phyloP scores from a whole-genome alignment of 92 coral and sea anemone genomes.

The Muricea muricata region DNA sequence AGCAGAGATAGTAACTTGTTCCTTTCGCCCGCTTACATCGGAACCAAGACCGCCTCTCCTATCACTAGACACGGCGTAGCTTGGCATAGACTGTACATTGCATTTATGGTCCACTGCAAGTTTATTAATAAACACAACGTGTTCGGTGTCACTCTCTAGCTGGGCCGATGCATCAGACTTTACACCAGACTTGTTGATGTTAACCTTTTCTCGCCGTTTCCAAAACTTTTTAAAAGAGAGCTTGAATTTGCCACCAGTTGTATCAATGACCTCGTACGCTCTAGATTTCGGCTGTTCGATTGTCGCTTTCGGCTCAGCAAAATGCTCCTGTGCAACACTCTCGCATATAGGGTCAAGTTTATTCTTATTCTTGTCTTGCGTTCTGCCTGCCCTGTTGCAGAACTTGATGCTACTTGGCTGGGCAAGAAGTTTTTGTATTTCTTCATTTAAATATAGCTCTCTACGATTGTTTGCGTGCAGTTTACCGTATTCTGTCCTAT shows the following conservation, averaged over 20 bases:
- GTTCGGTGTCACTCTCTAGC: constrained; percentile 18
- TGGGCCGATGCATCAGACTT: constrained; percentile 19
- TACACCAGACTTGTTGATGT: constrained; percentile 2
- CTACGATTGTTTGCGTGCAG: not conserved
- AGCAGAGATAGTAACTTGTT: constrained; percentile 34
- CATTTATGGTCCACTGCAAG: constrained; percentile 38
- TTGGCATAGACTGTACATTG: constrained; percentile 21
- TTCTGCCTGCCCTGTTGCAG: not conserved
- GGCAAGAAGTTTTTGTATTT: constrained; percentile 32
- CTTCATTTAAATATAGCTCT: constrained; percentile 21
- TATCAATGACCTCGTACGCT: constrained; percentile 14
- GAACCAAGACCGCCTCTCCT: constrained; percentile 72
- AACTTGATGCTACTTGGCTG: constrained; percentile 39
- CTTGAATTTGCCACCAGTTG: constrained; percentile 35
- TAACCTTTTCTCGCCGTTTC: constrained; percentile 33
- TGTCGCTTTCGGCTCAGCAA: not conserved
- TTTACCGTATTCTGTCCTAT: constrained; percentile 39
- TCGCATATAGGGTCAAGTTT: constrained; percentile 11
- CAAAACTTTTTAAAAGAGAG: constrained; percentile 24
- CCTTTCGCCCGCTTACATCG: constrained; percentile 51
- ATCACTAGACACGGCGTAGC: constrained; percentile 45
- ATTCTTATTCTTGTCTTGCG: constrained; percentile 1
- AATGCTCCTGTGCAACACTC: constrained; percentile 9
- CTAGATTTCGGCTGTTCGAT: constrained; percentile 23
- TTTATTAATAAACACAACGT: constrained; percentile 30